Percentiles rank a stretch among this genome's conserved stretches.
Evolutionary conservation across 2,113 vertebrate species (phyloP).

Genomic region (Brachyhypopomus gauderio): DNA sequence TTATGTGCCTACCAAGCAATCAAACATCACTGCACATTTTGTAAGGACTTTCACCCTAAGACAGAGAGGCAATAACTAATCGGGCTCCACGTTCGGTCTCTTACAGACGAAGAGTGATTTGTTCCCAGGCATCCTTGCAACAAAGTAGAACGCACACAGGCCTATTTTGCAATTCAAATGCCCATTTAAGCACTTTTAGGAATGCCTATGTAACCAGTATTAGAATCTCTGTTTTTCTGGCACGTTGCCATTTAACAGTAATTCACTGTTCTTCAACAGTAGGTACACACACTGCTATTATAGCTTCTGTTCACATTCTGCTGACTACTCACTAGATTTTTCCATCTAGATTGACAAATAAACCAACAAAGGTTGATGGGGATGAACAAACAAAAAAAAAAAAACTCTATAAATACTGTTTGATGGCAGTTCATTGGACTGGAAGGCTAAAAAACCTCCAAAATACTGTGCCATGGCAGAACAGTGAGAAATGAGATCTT

Average conservation of each 20-base stretch:
- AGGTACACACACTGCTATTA: neutral
- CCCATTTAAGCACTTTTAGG: neutral
- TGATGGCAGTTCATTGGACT: neutral
- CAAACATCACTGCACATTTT: neutral
- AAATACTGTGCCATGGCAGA: neutral
- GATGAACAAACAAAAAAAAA: no score
- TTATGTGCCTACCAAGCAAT: neutral
- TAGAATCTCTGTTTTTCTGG: neutral
- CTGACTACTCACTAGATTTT: neutral
- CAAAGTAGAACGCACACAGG: neutral
- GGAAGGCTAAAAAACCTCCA: neutral
- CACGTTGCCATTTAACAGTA: no score
- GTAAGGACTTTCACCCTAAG: neutral
- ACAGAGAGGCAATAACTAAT: neutral
- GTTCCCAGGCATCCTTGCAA: neutral
- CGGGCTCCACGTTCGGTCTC: neutral
- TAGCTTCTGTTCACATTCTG: neutral
- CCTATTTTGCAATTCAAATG: neutral
- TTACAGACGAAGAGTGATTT: neutral
- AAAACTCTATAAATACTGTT: neutral
- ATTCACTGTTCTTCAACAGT: no score
- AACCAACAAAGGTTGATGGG: no score
- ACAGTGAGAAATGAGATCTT: neutral
- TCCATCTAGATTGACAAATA: no score
- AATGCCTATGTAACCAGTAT: neutral